Base-by-base conservation (phyloP, 2,113 vertebrate genomes). In the Clarias magur region DNA sequence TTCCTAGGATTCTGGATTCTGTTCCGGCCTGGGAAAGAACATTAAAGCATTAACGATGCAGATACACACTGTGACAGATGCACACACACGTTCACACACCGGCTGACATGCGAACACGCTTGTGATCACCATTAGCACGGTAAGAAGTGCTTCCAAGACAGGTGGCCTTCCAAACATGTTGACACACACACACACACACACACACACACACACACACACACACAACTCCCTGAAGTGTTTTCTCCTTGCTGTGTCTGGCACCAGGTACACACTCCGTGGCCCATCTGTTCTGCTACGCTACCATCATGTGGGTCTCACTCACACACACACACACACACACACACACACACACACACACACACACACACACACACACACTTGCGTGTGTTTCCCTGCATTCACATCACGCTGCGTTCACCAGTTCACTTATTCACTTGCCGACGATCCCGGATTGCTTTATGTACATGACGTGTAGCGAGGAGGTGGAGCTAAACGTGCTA, bases 281-380 rank as follows among this genome's bases (percentile, higher is more conserved):
- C 94, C 95, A 93, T 95, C 93, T 95, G 95, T 88, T 95, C 92
- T 72, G 85, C 88, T 90, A 91, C 89, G 89, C 91, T 83, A 92
- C 84, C 92, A 91, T 90, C 88, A 63, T 3, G 85, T 89, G 90
- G 88, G 91, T 91, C 84, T 57, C 53, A 42, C 88, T 60, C 48
- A 53, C 54, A 72, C 70, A 70, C 60, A 42, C 30, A 65, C 48
- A n/a, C 70, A n/a, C 83, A 79, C 48, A 42, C 70, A 72, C 68
- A 72, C 30, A n/a, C 83, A 79, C 48, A 42, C 70, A 72, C 68
- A 72, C 53, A 42, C 88, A 67, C 48, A 53, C 54, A 72, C 70
- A 70, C 60, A 42, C 30, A 65, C 48, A n/a, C 70, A n/a, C 83
- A 79, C 48, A 42, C 70, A 72, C 68, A 72, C 30, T 19, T 34